Evolutionary conservation across 1,140 invertebrate species (phyloP), one percentile per base, ranked within the genome.

Genomic region (Drosophila kanapiae): DNA sequence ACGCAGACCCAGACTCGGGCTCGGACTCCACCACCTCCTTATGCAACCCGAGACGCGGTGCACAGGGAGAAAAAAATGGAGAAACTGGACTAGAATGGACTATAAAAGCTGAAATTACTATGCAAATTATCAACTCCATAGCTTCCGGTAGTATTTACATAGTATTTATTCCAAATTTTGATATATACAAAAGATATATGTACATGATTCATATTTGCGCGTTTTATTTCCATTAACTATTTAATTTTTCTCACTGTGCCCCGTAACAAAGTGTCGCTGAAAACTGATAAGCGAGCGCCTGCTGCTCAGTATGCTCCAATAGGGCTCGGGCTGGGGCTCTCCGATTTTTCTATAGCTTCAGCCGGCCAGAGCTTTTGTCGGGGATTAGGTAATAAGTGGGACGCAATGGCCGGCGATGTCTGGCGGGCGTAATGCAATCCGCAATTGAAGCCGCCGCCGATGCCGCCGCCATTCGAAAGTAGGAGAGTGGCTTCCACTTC

Each of bases 351-450:
- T 27, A 38, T 56, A 27, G 53, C 53, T 38, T 56, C 53, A 56
- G 18, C 18, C 37, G 16, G 33, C 7, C n/a, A 11, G 11, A 18
- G 18, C 53, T 56, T 57, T 42, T 59, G 45, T 54, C 33, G 43
- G 33, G 74, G 61, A 82, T 82, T 82, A 82, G 80, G 75, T 82
- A 82, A 82, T 82, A 82, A 60, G 61, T 59, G 65, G 57, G 49
- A 61, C 61, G 60, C 58, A 64, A 37, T 75, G 69, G 70, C 45
- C 74, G 71, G 74, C 67, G 48, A 42, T 40, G 62, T 68, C 67
- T 68, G 63, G 48, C 63, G 67, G 61, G 63, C 38, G 75, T 69
- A 78, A 61, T 78, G 75, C 64, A 78, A 78, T 61, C 75, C 63
- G 63, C 75, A 69, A 78, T 51, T 43, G 68, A 71, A 63, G 60